Conservation (phyloP, 2,888 invertebrate species). For the Nemoura dubitans region DNA sequence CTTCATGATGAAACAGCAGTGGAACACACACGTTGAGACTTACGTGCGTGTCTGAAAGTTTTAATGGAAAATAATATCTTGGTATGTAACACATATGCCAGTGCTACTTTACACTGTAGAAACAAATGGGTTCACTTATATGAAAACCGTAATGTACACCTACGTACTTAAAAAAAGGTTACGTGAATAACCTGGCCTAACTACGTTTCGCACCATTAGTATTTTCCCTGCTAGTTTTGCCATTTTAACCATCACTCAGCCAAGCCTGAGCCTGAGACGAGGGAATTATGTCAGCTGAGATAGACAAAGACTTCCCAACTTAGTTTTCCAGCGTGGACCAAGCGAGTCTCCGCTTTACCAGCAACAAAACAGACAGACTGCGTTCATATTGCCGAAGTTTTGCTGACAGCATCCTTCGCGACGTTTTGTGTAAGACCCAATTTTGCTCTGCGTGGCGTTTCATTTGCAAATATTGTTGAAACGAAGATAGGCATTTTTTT, state of each 20-base stretch:
- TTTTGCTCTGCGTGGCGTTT: too few species aligned
- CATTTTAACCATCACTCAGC: not conserved
- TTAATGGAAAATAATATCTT: conserved; percentile 1
- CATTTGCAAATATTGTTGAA: too few species aligned
- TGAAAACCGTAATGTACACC: not conserved
- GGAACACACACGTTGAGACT: not conserved
- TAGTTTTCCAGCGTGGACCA: not conserved
- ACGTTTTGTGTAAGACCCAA: too few species aligned
- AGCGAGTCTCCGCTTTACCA: not conserved
- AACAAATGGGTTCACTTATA: not conserved
- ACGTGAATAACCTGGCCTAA: not conserved
- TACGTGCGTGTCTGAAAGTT: not conserved
- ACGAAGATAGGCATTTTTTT: too few species aligned
- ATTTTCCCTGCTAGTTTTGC: not conserved
- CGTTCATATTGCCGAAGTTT: too few species aligned
- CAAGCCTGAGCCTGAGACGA: not conserved
- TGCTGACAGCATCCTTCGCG: too few species aligned
- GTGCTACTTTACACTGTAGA: not conserved
- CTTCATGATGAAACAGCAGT: not conserved
- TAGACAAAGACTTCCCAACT: not conserved
- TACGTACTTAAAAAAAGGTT: not conserved
- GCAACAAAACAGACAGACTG: not conserved
- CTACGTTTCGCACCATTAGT: not conserved
- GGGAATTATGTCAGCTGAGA: not conserved
- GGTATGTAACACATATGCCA: not conserved